phyloP scores from a whole-genome alignment of 2,888 invertebrate genomes.

The Cheilosia urbana region DNA sequence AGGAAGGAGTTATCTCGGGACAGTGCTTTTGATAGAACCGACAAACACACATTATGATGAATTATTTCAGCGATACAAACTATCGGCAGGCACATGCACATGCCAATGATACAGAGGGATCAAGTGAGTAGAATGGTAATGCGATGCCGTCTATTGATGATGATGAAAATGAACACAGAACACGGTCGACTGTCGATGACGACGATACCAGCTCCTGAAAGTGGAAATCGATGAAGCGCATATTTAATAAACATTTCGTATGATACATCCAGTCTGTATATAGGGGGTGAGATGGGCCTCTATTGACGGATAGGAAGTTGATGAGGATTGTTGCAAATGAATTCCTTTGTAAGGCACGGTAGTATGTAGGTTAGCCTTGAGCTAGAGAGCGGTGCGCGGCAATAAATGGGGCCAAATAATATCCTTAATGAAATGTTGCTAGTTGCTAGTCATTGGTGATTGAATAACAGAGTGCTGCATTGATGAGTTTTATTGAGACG shows the following conservation, averaged over 20 bases:
- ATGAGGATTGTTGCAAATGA: conserved; percentile 66
- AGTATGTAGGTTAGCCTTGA: conserved; percentile 59
- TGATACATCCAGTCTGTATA: conserved; percentile 9
- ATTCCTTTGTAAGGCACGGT: conserved; percentile 55
- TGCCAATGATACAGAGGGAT: conserved; percentile 5
- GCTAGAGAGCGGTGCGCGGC: conserved; percentile 14
- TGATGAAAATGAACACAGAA: conserved; percentile 23
- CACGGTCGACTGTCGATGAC: not conserved
- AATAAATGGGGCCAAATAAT: conserved; percentile 46
- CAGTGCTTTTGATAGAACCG: conserved; percentile 53
- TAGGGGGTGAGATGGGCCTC: conserved; percentile 2
- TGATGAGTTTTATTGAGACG: conserved; percentile 43
- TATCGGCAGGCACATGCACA: conserved; percentile 35
- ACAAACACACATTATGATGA: conserved; percentile 71
- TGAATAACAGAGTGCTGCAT: conserved; percentile 27
- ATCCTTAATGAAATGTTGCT: conserved; percentile 47
- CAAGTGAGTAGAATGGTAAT: conserved; percentile 21
- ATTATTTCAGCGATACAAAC: conserved; percentile 59
- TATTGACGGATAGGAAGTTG: conserved; percentile 7
- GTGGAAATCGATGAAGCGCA: conserved; percentile 69
- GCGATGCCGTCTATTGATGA: conserved; percentile 13
- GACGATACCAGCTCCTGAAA: conserved; percentile 44
- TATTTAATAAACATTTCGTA: conserved; percentile 72
- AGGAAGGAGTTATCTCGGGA: conserved; percentile 58
- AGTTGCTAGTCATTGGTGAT: conserved; percentile 41